Conservation (phyloP, 2,797 vertebrate species). For the Philypnodon macrostomus region DNA sequence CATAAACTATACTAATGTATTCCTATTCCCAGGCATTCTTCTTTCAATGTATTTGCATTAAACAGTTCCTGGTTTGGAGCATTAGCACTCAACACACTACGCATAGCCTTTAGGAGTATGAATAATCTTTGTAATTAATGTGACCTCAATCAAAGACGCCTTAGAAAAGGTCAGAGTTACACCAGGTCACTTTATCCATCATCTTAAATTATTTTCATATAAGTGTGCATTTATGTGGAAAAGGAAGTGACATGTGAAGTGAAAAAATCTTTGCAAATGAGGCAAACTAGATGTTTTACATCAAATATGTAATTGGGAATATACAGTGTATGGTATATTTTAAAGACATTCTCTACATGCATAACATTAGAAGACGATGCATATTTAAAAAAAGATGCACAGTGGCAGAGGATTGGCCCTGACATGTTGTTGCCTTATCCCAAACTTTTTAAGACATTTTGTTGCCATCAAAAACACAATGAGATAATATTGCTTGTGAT, state of each 20-base stretch:
- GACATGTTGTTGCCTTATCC: no score
- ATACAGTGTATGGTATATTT: no score
- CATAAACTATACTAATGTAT: slow-evolving; percentile 8
- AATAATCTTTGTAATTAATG: slow-evolving; percentile 9
- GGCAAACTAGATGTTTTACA: not conserved
- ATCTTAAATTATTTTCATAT: not conserved
- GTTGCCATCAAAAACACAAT: no score
- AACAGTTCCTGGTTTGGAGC: not conserved
- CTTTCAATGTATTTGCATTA: slow-evolving; percentile 2
- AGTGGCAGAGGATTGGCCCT: no score
- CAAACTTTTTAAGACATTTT: no score
- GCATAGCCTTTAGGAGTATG: slow-evolving; percentile 10
- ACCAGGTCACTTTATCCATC: slow-evolving; percentile 4
- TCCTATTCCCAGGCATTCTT: not conserved
- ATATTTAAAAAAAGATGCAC: no score
- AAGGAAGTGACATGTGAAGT: not conserved
- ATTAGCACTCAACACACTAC: not conserved
- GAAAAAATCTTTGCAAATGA: not conserved
- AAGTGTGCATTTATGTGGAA: not conserved
- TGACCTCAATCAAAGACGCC: not conserved
- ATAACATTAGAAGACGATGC: no score
- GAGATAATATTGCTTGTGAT: no score
- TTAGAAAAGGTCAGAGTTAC: slow-evolving; percentile 2
- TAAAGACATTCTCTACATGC: no score
- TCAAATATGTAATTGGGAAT: no score